These are phyloP conservation scores for Morpho achilles DNA, from an alignment of 2,888 invertebrate genomes.

Conservation along the genomic window DNA sequence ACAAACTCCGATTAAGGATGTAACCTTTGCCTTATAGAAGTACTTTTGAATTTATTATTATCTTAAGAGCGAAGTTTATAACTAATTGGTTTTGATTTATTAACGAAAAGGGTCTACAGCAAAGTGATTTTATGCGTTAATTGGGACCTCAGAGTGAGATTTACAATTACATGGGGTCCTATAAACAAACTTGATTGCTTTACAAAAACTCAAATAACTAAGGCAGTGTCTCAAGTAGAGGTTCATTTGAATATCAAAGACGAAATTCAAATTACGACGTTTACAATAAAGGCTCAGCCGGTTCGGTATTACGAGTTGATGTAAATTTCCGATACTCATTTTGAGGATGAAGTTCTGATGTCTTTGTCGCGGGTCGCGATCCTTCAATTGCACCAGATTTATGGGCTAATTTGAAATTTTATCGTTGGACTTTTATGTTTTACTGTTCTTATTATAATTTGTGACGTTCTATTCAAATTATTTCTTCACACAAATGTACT, in stretches of 20 bases:
- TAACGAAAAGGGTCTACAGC: constrained; percentile 37
- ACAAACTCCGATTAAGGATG: no score
- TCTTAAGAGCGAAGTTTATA: no score
- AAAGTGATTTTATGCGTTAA: constrained; percentile 72
- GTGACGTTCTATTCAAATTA: constrained; percentile 8
- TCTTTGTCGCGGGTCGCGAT: constrained; percentile 58
- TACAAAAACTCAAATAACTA: constrained; percentile 79
- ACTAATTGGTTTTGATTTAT: background rate
- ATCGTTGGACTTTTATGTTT: constrained; percentile 18
- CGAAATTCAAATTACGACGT: constrained; percentile 78
- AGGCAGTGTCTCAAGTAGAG: constrained; percentile 78
- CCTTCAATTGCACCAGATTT: constrained; percentile 33
- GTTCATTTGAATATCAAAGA: constrained; percentile 79
- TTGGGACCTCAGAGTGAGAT: constrained; percentile 73
- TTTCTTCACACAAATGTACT: background rate
- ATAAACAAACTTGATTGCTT: constrained; percentile 79
- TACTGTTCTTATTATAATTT: constrained; percentile 11
- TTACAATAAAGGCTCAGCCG: constrained; percentile 76
- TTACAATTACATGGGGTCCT: constrained; percentile 73
- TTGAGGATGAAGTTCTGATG: constrained; percentile 70
- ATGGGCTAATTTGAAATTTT: constrained; percentile 31
- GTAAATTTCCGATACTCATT: constrained; percentile 79
- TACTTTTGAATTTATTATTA: no score
- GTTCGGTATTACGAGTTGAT: constrained; percentile 75
- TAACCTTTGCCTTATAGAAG: no score